A percentile compares a stretch with the other conserved stretches of the same genome.
Conservation (phyloP, 1,140 invertebrate species). For the Pentalonia nigronervosa region DNA sequence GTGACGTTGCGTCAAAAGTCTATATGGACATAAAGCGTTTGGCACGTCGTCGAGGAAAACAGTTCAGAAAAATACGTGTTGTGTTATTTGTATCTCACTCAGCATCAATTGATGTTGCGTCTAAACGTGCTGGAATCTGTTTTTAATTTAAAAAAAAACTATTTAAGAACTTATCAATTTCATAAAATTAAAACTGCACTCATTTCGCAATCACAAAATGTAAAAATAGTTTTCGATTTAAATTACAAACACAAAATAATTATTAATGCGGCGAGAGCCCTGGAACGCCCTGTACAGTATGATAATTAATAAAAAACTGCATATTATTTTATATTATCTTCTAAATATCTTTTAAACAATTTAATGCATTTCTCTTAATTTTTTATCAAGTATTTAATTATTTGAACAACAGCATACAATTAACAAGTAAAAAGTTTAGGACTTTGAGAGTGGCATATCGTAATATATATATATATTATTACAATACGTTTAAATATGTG, state of each 20-base stretch:
- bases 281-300: not conserved
- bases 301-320: not conserved
- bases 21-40: not conserved
- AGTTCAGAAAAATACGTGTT: not conserved
- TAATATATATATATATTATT: too few species aligned
- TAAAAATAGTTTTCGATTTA: too few species aligned
- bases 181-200: not conserved
- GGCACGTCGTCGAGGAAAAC: not conserved
- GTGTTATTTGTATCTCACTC: not conserved
- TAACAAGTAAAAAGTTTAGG: not conserved
- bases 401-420: not conserved
- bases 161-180: not conserved
- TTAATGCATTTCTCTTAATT: not conserved
- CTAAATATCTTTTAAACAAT: not conserved
- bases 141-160: not conserved
- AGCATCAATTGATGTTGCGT: too few species aligned
- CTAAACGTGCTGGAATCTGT: too few species aligned
- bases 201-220: not conserved
- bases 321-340: too few species aligned
- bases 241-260: too few species aligned
- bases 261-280: too few species aligned
- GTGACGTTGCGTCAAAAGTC: not conserved
- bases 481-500: too few species aligned
- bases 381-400: not conserved
- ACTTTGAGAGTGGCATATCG: too few species aligned